Evolutionary conservation across 2,113 vertebrate species (phyloP), one percentile per base, ranked within the genome.

Genomic region (Scalopus aquaticus): DNA sequence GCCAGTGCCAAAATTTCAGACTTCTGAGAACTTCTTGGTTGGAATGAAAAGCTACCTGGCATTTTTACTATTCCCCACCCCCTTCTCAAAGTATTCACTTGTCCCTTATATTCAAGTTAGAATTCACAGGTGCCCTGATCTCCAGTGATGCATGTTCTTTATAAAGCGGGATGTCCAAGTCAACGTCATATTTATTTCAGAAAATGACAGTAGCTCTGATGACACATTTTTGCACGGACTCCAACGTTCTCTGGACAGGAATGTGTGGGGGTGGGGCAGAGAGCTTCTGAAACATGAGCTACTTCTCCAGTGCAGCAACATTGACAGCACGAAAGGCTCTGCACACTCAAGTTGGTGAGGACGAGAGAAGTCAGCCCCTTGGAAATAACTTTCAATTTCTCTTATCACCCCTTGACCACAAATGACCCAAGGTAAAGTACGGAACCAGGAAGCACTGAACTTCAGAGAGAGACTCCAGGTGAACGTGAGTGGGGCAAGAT

Each of bases 201-300:
- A 69, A 84, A 62, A 32, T 37, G 46, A 28, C 46, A 74, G n/a
- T 56, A 26, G 3, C 6, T 16, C 10, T 5, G 9, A n/a, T n/a
- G 10, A 12, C 9, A 2, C 46, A 26, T 24, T 39, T 74, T 49
- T 19, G 4, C 42, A 65, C 3, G 39, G 51, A 3, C 58, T 12
- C 12, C 35, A 46, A 4, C 6, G 17, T 42, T 69, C 67, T 76
- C 49, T 9, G 4, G 35, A 49, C 51, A 26, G 69, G 42, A 65
- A 26, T 13, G n/a, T 4, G 19, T 0, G 3, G 5, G 28, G 32
- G 12, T 32, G 19, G 13, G 3, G 20, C 19, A 19, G n/a, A 39
- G 5, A 26, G 6, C 30, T 19, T 32, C 13, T 22, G 58, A 65
- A 82, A 82, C 74, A 26, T 0, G 10, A 76, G 24, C 65, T n/a